Conservation (phyloP, 1,140 invertebrate species). For the Ostrea denselamellosa region DNA sequence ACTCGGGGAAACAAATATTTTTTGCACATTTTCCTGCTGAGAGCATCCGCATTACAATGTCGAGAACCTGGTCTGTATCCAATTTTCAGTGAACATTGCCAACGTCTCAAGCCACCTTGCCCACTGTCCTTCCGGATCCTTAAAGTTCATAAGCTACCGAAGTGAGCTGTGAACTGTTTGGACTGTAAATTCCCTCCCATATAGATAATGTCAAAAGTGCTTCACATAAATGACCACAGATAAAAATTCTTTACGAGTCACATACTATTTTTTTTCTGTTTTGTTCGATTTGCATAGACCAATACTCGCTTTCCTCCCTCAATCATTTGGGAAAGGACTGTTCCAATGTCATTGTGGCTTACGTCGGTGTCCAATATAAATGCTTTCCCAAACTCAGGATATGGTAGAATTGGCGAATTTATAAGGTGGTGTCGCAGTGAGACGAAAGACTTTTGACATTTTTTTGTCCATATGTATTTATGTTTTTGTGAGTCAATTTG, state of each 20-base stretch:
- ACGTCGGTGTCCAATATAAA: background rate
- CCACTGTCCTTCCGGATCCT: no score
- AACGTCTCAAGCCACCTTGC: no score
- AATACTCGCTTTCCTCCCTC: constrained; percentile 46
- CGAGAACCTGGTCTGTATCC: no score
- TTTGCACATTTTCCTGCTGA: no score
- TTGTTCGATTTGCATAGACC: constrained; percentile 44
- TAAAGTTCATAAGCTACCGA: constrained; percentile 26
- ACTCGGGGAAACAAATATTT: no score
- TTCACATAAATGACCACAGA: constrained; percentile 47
- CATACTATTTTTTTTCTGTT: constrained; percentile 47
- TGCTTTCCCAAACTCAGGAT: background rate
- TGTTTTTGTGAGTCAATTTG: constrained; percentile 73
- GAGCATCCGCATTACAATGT: no score
- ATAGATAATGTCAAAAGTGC: constrained; percentile 42
- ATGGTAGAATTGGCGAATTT: no score
- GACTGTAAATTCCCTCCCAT: background rate
- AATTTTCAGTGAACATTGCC: no score
- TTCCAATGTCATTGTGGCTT: constrained; percentile 74
- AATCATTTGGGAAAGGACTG: constrained; percentile 72
- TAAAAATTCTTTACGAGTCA: constrained; percentile 44
- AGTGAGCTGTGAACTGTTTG: constrained; percentile 31
- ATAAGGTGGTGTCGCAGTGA: no score
- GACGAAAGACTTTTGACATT: background rate
- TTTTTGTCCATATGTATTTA: constrained; percentile 29